Percentiles rank a stretch among this genome's conserved stretches.
These are phyloP conservation scores for Variabilichromis moorii DNA, from an alignment of 2,113 vertebrate species.

Conservation along the genomic window DNA sequence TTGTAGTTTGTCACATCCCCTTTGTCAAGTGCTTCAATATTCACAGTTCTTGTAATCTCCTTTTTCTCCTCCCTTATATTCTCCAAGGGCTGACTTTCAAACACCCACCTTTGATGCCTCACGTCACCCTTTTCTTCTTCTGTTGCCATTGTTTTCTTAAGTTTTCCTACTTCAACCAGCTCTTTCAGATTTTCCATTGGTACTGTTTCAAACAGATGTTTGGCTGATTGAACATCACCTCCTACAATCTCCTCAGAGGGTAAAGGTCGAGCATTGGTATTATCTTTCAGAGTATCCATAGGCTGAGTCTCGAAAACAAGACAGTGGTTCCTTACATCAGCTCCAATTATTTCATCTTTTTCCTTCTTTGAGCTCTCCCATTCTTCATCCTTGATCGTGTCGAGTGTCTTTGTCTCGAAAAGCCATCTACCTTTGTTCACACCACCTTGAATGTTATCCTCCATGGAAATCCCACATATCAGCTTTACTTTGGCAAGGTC, in stretches of 20 bases:
- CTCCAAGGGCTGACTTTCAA: conserved; percentile 85
- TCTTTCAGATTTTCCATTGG: conserved; percentile 83
- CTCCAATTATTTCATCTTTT: conserved; percentile 79
- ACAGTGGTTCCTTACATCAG: conserved; percentile 82
- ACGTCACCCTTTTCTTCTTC: conserved; percentile 88
- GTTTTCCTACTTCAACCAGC: conserved; percentile 77
- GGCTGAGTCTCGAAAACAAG: conserved; percentile 85
- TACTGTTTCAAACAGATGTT: conserved; percentile 83
- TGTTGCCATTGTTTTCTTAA: conserved; percentile 74
- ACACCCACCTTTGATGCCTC: conserved; percentile 84
- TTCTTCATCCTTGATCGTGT: conserved; percentile 81
- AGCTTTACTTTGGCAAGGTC: conserved; percentile 76
- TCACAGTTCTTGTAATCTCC: conserved; percentile 75
- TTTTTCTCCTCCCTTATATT: conserved; percentile 83
- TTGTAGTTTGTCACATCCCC: conserved; percentile 81
- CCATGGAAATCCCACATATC: conserved; percentile 77
- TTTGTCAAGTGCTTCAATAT: conserved; percentile 79
- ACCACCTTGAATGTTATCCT: conserved; percentile 70
- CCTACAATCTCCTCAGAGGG: conserved; percentile 76
- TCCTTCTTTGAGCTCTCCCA: conserved; percentile 63
- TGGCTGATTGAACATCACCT: conserved; percentile 79
- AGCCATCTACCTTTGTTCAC: conserved; percentile 79
- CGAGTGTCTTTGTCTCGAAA: conserved; percentile 81
- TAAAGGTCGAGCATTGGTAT: conserved; percentile 56
- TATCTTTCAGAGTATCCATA: conserved; percentile 79